A percentile compares a stretch with the other conserved stretches of the same genome.
Evolutionary conservation across 2,888 invertebrate genomes (phyloP).

Genomic region (Bombylius major): DNA sequence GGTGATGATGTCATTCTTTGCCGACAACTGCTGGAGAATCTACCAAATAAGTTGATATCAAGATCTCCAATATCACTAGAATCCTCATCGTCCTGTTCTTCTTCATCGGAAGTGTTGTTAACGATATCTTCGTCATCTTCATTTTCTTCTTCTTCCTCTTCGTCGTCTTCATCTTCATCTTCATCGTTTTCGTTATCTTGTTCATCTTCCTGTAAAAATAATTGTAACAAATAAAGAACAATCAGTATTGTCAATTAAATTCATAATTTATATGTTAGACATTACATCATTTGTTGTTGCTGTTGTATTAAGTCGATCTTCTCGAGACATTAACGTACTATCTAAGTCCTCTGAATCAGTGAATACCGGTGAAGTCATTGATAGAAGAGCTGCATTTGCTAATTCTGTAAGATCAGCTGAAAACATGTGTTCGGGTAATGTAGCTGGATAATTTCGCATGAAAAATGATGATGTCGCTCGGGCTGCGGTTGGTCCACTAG

Average conservation of each 20-base stretch:
- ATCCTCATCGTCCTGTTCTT: neutral
- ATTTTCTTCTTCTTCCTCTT: slow-evolving; percentile 6
- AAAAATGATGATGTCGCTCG: too few species aligned
- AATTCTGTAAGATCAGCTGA: neutral
- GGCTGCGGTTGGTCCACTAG: too few species aligned
- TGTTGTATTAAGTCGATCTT: neutral
- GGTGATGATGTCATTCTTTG: neutral
- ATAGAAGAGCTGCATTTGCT: neutral
- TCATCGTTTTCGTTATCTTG: slow-evolving; percentile 8
- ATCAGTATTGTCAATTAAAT: slow-evolving; percentile 8
- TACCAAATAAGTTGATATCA: too few species aligned
- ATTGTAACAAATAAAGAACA: slow-evolving; percentile 1
- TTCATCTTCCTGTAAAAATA: neutral
- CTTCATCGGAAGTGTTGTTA: slow-evolving; percentile 6
- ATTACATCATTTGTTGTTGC: neutral
- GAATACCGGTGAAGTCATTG: neutral
- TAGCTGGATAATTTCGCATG: too few species aligned
- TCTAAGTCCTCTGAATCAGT: neutral
- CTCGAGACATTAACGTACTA: neutral
- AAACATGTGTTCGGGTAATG: too few species aligned
- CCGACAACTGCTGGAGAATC: neutral
- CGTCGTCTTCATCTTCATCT: slow-evolving; percentile 9
- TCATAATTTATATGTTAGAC: slow-evolving; percentile 3
- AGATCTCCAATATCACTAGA: slow-evolving; percentile 8
- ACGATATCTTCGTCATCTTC: slow-evolving; percentile 7